These are phyloP conservation scores for Anarhynchus alexandrinus DNA, from an alignment of 2,113 vertebrate genomes.

Conservation along the genomic window DNA sequence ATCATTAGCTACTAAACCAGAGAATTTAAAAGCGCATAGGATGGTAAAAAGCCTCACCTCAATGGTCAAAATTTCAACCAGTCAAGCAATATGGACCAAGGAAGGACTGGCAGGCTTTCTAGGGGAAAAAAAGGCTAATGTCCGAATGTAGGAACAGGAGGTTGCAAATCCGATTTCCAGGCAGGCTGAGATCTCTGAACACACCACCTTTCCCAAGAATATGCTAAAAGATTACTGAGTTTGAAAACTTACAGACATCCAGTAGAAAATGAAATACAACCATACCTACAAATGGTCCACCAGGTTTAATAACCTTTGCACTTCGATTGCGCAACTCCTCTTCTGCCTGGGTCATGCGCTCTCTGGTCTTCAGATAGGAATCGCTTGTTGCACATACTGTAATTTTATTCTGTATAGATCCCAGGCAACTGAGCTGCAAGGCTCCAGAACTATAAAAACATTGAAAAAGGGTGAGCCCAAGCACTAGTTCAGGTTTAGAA, in stretches of 20 bases:
- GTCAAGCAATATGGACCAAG: not conserved
- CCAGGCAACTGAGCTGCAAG: conserved; percentile 84
- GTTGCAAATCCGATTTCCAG: not conserved
- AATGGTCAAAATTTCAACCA: not conserved
- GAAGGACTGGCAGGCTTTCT: not conserved
- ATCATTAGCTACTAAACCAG: not conserved
- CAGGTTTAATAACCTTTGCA: conserved; percentile 90
- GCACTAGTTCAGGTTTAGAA: not conserved
- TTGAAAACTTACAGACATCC: not conserved
- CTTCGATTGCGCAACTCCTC: conserved; percentile 86
- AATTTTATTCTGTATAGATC: conserved; percentile 87
- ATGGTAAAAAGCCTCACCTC: not conserved
- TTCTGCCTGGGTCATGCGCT: conserved; percentile 86
- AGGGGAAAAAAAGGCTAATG: not conserved
- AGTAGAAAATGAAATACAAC: not conserved
- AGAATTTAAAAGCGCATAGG: not conserved
- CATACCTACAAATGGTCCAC: conserved; percentile 83
- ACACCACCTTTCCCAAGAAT: not conserved
- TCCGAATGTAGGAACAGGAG: not conserved
- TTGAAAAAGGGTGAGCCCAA: conserved; percentile 35
- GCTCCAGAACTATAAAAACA: conserved; percentile 80
- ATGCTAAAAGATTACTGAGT: not conserved
- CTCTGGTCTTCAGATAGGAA: conserved; percentile 86
- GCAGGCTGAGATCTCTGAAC: not conserved
- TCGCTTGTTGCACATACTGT: conserved; percentile 89